Evolutionary conservation across 2,797 vertebrate genomes (phyloP), one percentile per base, ranked within the genome.

Genomic region (Ara ararauna): DNA sequence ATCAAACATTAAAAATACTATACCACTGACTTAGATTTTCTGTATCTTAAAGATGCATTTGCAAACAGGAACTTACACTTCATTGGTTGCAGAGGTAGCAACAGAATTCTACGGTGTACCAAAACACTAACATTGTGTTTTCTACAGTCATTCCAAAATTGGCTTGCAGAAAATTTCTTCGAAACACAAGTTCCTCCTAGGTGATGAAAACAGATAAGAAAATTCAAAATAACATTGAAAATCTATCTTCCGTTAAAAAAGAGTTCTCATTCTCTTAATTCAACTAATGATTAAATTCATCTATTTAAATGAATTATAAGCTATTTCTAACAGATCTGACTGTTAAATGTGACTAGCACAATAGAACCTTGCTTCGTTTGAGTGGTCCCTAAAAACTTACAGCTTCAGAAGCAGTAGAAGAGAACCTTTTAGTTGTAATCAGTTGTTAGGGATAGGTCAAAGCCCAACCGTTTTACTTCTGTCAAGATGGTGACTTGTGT

Each of bases 141-240:
- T 66, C 96, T 98, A 85, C 99, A 99, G 97, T 99, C 98, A 32
- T 85, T 98, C 99, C 98, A 99, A 96, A 99, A 99, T 47, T 98
- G 98, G 23, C 98, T 98, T 30, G 98, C 98, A 15, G 99, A 99
- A 96, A 99, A 99, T 95, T 99, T 99, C 97, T 98, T 99, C 71
- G 99, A 93, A 76, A 99, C 90, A 76, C 98, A 99, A 13, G 98
- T 98, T 9, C 98, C 98, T 66, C 98, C 99, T 99, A 54, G 5
- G 5, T 62, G 54, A 62, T 5, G 22, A 93, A 83, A 73, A 38
- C 10, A 77, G 51, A 21, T 4, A 45, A 45, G 11, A 58, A 81
- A 78, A 74, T 40, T 50, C 15, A 89, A 80, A 71, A 71, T 16
- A 50, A 32, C 4, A 1, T 42, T 77, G 45, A 36, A 56, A 88